phyloP scores from a whole-genome alignment of 2,113 vertebrate genomes.

The Galemys pyrenaicus region DNA sequence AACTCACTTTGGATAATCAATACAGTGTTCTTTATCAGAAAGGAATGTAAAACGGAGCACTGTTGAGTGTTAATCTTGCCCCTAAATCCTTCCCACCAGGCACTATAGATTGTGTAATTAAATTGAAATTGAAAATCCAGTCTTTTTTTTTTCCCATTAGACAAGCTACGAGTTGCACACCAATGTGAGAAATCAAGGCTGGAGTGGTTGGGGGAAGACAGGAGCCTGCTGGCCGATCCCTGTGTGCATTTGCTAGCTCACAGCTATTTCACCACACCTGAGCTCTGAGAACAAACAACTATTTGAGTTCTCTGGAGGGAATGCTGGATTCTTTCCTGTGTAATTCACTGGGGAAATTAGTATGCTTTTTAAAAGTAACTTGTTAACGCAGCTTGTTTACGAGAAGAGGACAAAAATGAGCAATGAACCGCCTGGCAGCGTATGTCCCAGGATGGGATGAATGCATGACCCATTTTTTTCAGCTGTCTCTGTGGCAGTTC shows the following conservation, averaged over 20 bases:
- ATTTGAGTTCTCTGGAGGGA: slow-evolving; percentile 54
- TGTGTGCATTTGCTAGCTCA: not conserved
- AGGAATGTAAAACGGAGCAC: not conserved
- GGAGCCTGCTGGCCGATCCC: not conserved
- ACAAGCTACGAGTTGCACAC: not conserved
- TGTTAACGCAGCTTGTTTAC: slow-evolving; percentile 68
- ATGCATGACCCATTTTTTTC: slow-evolving; percentile 72
- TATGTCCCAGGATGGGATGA: slow-evolving; percentile 31
- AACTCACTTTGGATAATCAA: slow-evolving; percentile 49
- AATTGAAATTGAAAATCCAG: slow-evolving; percentile 65
- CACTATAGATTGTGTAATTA: slow-evolving; percentile 59
- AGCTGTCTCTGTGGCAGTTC: slow-evolving; percentile 62
- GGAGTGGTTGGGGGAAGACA: not conserved
- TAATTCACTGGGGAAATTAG: slow-evolving; percentile 71
- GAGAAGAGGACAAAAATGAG: slow-evolving; percentile 57
- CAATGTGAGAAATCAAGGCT: not conserved
- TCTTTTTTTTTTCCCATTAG: not conserved
- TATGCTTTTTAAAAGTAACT: slow-evolving; percentile 69
- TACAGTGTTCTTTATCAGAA: slow-evolving; percentile 29
- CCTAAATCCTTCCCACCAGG: slow-evolving; percentile 36
- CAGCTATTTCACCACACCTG: slow-evolving; percentile 66
- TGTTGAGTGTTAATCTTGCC: slow-evolving; percentile 16
- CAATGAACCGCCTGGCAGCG: slow-evolving; percentile 37
- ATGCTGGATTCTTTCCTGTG: slow-evolving; percentile 21
- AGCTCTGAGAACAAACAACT: slow-evolving; percentile 67